Base-by-base conservation (phyloP, 2,888 invertebrate genomes). In the Dasysyrphus albostriatus region DNA sequence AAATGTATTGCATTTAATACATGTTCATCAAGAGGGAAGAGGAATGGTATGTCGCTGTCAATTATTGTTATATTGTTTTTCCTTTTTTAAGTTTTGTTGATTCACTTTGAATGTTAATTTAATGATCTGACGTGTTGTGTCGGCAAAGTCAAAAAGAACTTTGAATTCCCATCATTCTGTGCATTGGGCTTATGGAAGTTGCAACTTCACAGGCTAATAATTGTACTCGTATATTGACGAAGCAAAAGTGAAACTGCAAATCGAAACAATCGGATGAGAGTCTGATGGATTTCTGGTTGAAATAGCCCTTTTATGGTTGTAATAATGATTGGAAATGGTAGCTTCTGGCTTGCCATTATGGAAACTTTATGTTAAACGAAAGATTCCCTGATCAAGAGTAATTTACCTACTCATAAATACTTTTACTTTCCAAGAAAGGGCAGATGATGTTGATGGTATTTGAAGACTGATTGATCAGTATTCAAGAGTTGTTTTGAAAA, bases 41-140 rank as follows among this genome's bases (percentile, higher is more conserved):
- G 10, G 34, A 58, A 58, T 58, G 39, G 34, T 37, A 58, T 58
- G 39, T 42, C 14, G 61, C 39, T 42, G 61, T 61, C 39, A 61
- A 61, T 39, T 39, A 42, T 61, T n/a, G n/a, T n/a, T 54, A n/a
- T 2, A 61, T 39, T 61, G 39, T 61, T 61, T 61, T 61, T 39
- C 61, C 42, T 61, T 61, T 61, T 42, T 24, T 9, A 24, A 24
- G 5, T 29, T 39, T 4, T 10, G 10, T 39, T 61, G 42, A 24
- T 61, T 39, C 19, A 39, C 39, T 61, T 61, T 61, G 61, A 61
- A 61, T 61, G 61, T 61, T 61, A 61, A 61, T 61, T 61, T 39
- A 61, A 61, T 24, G 42, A 61, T 42, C 39, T 61, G 39, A 19
- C 39, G 14, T 42, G 37, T 61, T 24, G 19, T 49, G 39, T 39